Percentiles rank a stretch among this genome's conserved stretches.
Conservation (phyloP, 2,888 invertebrate genomes). For the Nematopogon swammerdamellus region DNA sequence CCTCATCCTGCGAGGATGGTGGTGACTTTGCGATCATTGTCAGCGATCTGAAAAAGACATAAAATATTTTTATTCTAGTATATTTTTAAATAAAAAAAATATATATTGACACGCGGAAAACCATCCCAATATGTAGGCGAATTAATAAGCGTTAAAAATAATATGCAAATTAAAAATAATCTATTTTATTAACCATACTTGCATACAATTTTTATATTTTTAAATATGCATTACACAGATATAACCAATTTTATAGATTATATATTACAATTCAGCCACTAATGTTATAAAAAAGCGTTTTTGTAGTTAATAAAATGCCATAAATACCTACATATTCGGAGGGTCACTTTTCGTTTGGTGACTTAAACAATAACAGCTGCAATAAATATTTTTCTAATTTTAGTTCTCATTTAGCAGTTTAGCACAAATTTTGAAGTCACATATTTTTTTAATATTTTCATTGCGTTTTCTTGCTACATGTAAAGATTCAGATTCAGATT, state of each 20-base stretch:
- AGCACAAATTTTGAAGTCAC: too few species aligned
- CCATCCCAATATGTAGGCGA: too few species aligned
- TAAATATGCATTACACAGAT: too few species aligned
- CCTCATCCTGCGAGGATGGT: constrained; percentile 34
- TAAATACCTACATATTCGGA: constrained; percentile 42
- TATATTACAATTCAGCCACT: constrained; percentile 2
- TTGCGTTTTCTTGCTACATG: too few species aligned
- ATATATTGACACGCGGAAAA: too few species aligned
- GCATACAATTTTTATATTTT: too few species aligned
- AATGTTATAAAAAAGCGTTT: not conserved
- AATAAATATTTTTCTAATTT: constrained; percentile 17
- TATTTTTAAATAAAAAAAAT: constrained; percentile 6
- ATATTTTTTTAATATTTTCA: too few species aligned
- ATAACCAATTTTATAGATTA: too few species aligned
- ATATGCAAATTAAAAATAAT: too few species aligned
- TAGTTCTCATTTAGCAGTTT: not conserved
- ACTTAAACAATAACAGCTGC: constrained; percentile 57
- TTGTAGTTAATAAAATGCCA: constrained; percentile 12
- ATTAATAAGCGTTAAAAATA: too few species aligned
- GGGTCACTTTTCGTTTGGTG: constrained; percentile 44
- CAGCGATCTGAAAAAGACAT: constrained; percentile 41
- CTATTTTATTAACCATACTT: too few species aligned
- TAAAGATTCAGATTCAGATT: too few species aligned
- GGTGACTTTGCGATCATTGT: constrained; percentile 44
- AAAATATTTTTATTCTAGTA: constrained; percentile 3